These are phyloP conservation scores for Paracentrotus lividus DNA, from an alignment of 53 echinoderm and acorn worm genomes.

Conservation along the genomic window DNA sequence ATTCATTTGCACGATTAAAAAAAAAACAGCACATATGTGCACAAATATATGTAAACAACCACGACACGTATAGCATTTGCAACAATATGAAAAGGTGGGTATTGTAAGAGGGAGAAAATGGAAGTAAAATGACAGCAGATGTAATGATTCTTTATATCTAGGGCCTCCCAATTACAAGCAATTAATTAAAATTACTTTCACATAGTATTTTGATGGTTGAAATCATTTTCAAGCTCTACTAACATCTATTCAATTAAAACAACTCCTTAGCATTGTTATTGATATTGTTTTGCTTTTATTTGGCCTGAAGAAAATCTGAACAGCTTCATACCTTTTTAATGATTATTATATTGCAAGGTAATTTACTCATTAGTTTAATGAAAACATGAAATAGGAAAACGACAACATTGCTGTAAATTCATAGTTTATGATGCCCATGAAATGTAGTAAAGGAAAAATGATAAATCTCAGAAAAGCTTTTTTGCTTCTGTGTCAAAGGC, in stretches of 20 bases:
- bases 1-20: constrained; percentile 32
- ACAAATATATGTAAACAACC: neutral
- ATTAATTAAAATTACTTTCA: too few relatives aligned
- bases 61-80: neutral
- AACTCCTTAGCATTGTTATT: too few relatives aligned
- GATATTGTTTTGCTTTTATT: neutral
- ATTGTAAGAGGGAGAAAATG: neutral
- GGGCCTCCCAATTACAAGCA: too few relatives aligned
- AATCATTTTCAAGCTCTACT: too few relatives aligned
- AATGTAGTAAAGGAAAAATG: too few relatives aligned
- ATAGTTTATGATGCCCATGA: neutral
- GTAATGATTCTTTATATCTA: neutral
- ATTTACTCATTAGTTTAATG: neutral
- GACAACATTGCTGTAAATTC: neutral
- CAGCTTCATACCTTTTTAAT: too few relatives aligned
- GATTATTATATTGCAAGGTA: neutral
- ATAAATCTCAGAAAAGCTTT: neutral
- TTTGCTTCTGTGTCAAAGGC: neutral
- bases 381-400: neutral
- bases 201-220: too few relatives aligned
- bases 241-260: too few relatives aligned
- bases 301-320: neutral
- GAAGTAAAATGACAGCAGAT: neutral
- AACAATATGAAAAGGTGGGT: neutral
- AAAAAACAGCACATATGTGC: neutral